Base-by-base conservation (phyloP, 1,140 invertebrate species). In the Megalopta genalis region DNA sequence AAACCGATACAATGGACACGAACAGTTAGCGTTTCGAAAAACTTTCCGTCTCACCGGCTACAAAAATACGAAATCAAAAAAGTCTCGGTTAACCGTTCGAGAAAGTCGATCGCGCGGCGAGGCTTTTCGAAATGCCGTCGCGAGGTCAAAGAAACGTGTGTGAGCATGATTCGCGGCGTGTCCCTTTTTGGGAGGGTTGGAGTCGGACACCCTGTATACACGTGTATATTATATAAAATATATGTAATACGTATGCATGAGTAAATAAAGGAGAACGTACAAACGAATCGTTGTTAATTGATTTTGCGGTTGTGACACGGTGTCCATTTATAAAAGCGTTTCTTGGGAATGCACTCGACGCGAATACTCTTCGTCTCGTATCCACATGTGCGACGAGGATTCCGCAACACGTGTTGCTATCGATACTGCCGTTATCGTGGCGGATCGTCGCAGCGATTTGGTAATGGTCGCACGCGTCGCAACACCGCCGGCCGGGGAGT, bases 311-410 rank as follows among this genome's bases (percentile, higher is more conserved):
- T 37, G 32, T 27, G 57, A n/a, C n/a, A 10, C 63, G 39, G n/a
- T 18, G 7, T 57, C 37, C 16, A 4, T 32, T 90, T 63, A 90
- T 49, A 90, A 71, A 10, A 90, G 87, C 27, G 88, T 91, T 69
- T 91, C 88, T 52, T 91, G 86, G 59, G 89, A 86, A 23, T 78
- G 68, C 27, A 72, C 75, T 27, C 80, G 83, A 65, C 83, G 75
- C 54, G 83, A 77, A 14, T 77, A 73, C 71, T 84, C 82, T 60
- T 81, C 83, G 42, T 85, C 69, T 10, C 63, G 72, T 49, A 62
- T 64, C 82, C 83, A 85, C n/a, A 60, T 9, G 54, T 73, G 6
- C 52, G 80, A 75, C n/a, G 85, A 89, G 68, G 88, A 87, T 60
- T 71, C 84, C 74, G 70, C 71, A 62, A 82, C 52, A 64, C 84